These are phyloP conservation scores for Pycnonotus jocosus DNA, from an alignment of 2,113 vertebrate species.

Conservation along the genomic window DNA sequence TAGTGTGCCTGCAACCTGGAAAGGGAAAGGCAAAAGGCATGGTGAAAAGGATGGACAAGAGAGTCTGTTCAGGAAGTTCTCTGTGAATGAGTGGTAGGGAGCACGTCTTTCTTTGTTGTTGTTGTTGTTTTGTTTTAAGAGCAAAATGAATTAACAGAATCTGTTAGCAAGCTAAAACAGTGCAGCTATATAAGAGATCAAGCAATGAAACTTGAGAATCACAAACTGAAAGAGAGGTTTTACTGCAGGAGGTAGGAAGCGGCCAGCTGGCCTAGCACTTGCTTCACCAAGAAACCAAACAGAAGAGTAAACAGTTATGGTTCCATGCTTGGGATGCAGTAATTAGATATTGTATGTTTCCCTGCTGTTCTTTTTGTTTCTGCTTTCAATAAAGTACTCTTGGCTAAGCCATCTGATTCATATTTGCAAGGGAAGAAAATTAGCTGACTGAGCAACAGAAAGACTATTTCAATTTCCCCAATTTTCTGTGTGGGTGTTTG, in stretches of 20 bases:
- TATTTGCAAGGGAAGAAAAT: conserved; percentile 30
- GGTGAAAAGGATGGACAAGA: neutral
- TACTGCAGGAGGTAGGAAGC: neutral
- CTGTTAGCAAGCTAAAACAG: neutral
- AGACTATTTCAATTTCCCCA: conserved; percentile 33
- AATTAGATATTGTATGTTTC: conserved; percentile 30
- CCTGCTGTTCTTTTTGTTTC: conserved; percentile 49
- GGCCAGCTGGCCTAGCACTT: conserved; percentile 24
- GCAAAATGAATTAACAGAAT: neutral
- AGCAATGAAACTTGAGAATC: neutral
- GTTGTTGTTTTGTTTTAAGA: neutral
- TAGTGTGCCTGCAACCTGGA: neutral
- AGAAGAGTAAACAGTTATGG: neutral
- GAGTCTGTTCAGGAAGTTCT: neutral
- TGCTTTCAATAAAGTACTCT: conserved; percentile 4
- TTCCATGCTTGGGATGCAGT: neutral
- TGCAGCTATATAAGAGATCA: neutral
- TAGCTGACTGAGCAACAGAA: conserved; percentile 21
- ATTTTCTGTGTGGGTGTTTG: conserved; percentile 13
- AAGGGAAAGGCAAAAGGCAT: neutral
- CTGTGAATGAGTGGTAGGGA: neutral
- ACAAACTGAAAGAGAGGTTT: neutral
- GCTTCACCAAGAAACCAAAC: conserved; percentile 11
- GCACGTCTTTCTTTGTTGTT: neutral
- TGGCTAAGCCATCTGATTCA: conserved; percentile 13